phyloP scores from a whole-genome alignment of 2,113 vertebrate genomes.

The Axis porcinus region DNA sequence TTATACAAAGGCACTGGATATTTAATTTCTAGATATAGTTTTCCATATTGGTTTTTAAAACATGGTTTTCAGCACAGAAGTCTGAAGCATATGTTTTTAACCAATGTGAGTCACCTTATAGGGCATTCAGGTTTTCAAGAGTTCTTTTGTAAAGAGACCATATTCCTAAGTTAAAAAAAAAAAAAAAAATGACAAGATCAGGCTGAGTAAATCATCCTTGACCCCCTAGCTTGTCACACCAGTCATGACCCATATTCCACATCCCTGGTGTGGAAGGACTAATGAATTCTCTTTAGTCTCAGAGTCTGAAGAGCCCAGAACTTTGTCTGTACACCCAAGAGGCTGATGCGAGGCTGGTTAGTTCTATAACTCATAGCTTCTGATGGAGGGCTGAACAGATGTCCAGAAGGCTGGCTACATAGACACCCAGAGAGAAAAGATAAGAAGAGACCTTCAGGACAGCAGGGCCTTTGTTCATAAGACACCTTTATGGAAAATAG shows the following conservation, averaged over 20 bases:
- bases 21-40: background rate
- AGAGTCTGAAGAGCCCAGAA: background rate
- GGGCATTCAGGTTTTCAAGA: background rate
- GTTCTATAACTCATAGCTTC: background rate
- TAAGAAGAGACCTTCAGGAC: background rate
- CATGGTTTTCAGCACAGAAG: background rate
- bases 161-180: background rate
- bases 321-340: background rate
- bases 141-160: background rate
- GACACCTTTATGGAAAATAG: background rate
- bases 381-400: background rate
- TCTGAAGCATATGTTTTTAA: conserved; percentile 5
- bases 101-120: background rate
- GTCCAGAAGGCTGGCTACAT: background rate
- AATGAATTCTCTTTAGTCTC: background rate
- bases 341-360: background rate
- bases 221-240: background rate
- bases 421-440: background rate
- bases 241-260: background rate
- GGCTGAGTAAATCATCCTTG: background rate
- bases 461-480: background rate
- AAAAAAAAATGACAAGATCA: background rate
- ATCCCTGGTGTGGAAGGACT: background rate
- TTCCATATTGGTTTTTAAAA: background rate
- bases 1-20: background rate